A percentile compares a stretch with the other conserved stretches of the same genome.
Conservation (phyloP, 2,888 invertebrate genomes). For the Poecilobothrus nobilitatus region DNA sequence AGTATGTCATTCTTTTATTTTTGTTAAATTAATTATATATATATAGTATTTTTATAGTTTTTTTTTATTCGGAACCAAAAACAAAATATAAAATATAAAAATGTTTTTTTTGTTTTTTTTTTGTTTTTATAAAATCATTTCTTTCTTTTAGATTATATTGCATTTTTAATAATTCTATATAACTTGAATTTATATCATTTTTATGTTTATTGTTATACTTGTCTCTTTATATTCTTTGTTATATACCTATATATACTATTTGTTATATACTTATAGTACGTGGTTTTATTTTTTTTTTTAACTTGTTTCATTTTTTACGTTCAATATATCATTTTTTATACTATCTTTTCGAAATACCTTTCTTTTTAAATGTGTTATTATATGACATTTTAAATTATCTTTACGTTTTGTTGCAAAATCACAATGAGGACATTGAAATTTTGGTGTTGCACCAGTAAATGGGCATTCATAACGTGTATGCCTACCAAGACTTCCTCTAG, state of each 20-base stretch:
- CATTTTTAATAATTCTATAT: neutral
- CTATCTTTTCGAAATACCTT: slow-evolving; percentile 15
- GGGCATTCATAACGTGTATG: slow-evolving; percentile 60
- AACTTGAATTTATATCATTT: too few relatives aligned
- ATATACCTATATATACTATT: neutral
- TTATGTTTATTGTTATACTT: too few relatives aligned
- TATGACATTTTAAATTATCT: slow-evolving; percentile 59
- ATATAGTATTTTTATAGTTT: too few relatives aligned
- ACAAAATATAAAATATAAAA: too few relatives aligned
- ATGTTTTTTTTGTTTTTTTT: too few relatives aligned
- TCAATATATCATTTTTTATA: neutral
- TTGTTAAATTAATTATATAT: too few relatives aligned
- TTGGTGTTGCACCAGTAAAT: slow-evolving; percentile 60
- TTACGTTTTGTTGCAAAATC: slow-evolving; percentile 59
- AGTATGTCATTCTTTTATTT: too few relatives aligned
- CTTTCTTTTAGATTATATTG: neutral
- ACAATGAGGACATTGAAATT: slow-evolving; percentile 63
- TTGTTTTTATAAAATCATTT: too few relatives aligned
- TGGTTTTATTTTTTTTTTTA: neutral
- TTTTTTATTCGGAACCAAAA: too few relatives aligned
- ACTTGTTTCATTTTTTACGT: neutral
- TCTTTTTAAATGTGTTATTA: slow-evolving; percentile 48
- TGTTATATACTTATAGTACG: neutral
- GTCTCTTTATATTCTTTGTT: too few relatives aligned
- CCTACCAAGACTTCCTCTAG: slow-evolving; percentile 50